Evolutionary conservation across 2,888 invertebrate species (phyloP).

Genomic region (Dione vanillae): DNA sequence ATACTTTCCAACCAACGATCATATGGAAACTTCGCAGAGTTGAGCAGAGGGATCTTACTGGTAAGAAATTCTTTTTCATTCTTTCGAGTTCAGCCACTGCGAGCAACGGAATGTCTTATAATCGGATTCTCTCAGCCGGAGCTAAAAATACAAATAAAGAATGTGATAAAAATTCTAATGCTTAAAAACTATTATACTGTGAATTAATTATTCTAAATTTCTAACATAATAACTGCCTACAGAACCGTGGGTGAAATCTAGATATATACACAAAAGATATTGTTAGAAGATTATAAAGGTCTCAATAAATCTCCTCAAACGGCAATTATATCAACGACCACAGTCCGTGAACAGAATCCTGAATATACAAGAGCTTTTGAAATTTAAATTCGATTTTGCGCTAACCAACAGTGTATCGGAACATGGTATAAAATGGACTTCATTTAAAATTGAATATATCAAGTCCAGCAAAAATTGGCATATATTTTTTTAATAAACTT

Average conservation of each 20-base stretch:
- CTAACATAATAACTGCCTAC: not conserved
- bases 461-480: not conserved
- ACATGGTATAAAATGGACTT: not conserved
- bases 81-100: too few species aligned
- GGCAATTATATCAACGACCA: constrained; percentile 30
- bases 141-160: not conserved
- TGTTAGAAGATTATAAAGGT: constrained; percentile 25
- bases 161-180: not conserved
- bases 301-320: constrained; percentile 33
- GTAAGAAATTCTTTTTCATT: too few species aligned
- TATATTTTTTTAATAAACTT: not conserved
- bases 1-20: too few species aligned
- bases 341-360: constrained; percentile 28
- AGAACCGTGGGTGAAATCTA: not conserved
- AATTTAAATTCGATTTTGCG: constrained; percentile 18
- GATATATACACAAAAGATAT: constrained; percentile 19
- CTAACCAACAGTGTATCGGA: not conserved
- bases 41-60: too few species aligned
- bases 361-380: constrained; percentile 17
- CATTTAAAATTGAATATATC: not conserved
- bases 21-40: too few species aligned
- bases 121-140: too few species aligned
- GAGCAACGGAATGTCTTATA: too few species aligned
- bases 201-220: not conserved
- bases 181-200: too few species aligned